phyloP scores from a whole-genome alignment of 2,113 vertebrate genomes.

The Physeter macrocephalus region DNA sequence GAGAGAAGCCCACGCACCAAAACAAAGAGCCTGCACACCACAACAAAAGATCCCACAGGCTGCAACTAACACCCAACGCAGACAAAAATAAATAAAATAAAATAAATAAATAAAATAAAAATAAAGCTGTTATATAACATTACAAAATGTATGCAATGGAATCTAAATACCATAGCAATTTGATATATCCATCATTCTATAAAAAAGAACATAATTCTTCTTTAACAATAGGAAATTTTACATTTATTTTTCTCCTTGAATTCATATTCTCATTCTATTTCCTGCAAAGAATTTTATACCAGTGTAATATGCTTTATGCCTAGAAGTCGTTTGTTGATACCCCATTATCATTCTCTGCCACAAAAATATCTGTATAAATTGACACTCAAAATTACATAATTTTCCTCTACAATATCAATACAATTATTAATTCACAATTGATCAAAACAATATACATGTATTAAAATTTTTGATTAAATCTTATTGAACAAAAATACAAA shows the following conservation, averaged over 20 bases:
- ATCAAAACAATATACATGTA: background rate
- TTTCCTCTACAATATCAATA: background rate
- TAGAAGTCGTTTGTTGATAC: background rate
- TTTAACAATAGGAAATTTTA: background rate
- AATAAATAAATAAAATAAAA: background rate
- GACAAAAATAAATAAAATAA: background rate
- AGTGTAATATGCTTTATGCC: background rate
- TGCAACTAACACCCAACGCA: background rate
- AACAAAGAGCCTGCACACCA: background rate
- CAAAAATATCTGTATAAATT: conserved; percentile 10
- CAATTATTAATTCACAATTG: conserved; percentile 16
- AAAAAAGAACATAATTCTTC: background rate
- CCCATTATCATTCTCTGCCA: background rate
- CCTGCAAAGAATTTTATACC: background rate
- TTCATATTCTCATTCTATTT: background rate
- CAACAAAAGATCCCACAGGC: too few relatives aligned
- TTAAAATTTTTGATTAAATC: conserved; percentile 21
- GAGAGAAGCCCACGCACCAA: background rate
- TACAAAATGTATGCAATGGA: background rate
- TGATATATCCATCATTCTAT: background rate
- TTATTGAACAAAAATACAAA: conserved; percentile 25
- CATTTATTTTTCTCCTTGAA: background rate
- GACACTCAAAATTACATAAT: conserved; percentile 25
- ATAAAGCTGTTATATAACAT: background rate
- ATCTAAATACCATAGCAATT: background rate